These are phyloP conservation scores for Neoarius graeffei DNA, from an alignment of 2,113 vertebrate genomes.

Conservation along the genomic window DNA sequence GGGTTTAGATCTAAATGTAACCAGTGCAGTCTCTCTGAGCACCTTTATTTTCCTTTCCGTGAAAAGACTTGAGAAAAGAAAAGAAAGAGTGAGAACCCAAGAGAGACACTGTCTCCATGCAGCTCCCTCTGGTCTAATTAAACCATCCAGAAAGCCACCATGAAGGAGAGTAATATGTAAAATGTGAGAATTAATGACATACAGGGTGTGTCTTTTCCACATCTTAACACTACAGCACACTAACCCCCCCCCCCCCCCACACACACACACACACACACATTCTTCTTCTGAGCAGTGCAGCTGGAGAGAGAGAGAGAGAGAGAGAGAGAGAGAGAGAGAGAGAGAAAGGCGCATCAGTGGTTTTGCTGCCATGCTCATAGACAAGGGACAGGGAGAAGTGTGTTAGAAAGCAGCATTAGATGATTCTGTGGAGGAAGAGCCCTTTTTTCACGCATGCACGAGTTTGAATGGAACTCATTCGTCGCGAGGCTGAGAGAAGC, in stretches of 20 bases:
- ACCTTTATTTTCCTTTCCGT: conserved; percentile 30
- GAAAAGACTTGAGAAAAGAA: conserved; percentile 23
- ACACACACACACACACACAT: not conserved
- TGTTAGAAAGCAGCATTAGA: conserved; percentile 50
- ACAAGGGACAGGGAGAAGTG: conserved; percentile 22
- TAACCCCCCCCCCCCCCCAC: conserved; percentile 20
- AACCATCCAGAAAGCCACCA: conserved; percentile 56
- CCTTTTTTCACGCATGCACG: conserved; percentile 53
- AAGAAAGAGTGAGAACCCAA: conserved; percentile 52
- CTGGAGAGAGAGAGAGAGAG: conserved; percentile 11
- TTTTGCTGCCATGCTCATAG: conserved; percentile 28
- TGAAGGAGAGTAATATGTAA: conserved; percentile 62
- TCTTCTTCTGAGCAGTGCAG: conserved; percentile 39
- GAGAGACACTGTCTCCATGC: conserved; percentile 56
- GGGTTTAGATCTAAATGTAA: conserved; percentile 15
- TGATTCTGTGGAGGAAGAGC: conserved; percentile 45
- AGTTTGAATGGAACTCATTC: conserved; percentile 57
- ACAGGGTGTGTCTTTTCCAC: conserved; percentile 60
- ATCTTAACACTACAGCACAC: conserved; percentile 49
- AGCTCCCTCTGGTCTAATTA: conserved; percentile 70
- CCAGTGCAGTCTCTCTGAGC: not conserved
- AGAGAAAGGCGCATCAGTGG: conserved; percentile 7
- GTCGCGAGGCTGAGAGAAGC: conserved; percentile 36
- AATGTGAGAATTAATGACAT: conserved; percentile 64
- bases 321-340: conserved; percentile 1